Evolutionary conservation across 2,113 vertebrate species (phyloP), one percentile per base, ranked within the genome.

Genomic region (Melozone crissalis): DNA sequence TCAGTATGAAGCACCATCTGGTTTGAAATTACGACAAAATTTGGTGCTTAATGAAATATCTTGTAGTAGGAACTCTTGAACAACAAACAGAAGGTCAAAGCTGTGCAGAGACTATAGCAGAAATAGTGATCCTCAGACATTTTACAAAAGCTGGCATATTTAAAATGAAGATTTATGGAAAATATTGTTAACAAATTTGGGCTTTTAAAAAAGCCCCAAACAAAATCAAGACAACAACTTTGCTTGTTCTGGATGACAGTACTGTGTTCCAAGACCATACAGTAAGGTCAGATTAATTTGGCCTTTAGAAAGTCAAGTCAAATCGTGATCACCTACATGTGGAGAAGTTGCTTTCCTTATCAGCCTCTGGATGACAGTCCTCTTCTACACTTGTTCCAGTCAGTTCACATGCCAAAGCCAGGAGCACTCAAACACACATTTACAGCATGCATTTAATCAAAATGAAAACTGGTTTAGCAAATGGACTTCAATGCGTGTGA

Each of bases 241-340:
- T 14, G 1, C 13, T 66, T 33, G 5, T 33, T 87, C 27, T 49
- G n/a, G 26, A 75, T 75, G 62, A 51, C 26, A 17, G n/a, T 28
- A 26, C 65, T 39, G 6, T 22, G 22, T 82, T 85, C 33, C n/a
- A 82, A 5, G 46, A 79, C 19, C 33, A 20, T 8, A 24, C 19
- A 66, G 10, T 10, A 82, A 68, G 3, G 43, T 46, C 41, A 58
- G 51, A 76, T 51, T 57, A 61, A 66, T 85, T 80, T 0, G 0
- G 21, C 41, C 10, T 24, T 69, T 58, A 83, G 31, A 84, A 73
- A 85, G 15, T 57, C 43, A 63, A 72, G 76, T 52, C 46, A 77
- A 84, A 74, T 30, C 0, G 0, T 3, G 3, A 41, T 41, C 49
- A 91, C 47, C 47, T 54, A 22, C 49, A 69, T 3, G 15, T 28